These are phyloP conservation scores for Drosophila villosipedis DNA, from an alignment of 2,888 invertebrate species.

Conservation along the genomic window DNA sequence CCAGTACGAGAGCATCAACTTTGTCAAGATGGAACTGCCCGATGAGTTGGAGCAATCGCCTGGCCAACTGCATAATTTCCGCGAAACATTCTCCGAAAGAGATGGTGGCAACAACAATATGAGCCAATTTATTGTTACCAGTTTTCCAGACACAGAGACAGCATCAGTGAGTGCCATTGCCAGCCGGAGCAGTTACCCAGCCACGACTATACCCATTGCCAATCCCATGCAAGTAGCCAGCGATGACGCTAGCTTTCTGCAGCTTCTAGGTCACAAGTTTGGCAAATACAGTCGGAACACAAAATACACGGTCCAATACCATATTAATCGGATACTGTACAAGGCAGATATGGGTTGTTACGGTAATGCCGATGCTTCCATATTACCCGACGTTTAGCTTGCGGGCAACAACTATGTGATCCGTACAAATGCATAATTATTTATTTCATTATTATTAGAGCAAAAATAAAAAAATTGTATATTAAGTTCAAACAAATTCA, in stretches of 20 bases:
- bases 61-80: slow-evolving; percentile 6
- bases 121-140: slow-evolving; percentile 21
- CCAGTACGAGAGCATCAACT: slow-evolving; percentile 39
- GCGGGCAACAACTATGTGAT: background rate
- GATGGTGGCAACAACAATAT: slow-evolving; percentile 12
- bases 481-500: background rate
- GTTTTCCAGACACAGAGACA: slow-evolving; percentile 5
- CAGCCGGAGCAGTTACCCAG: background rate
- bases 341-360: slow-evolving; percentile 65
- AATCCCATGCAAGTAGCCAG: background rate
- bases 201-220: background rate
- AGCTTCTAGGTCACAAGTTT: slow-evolving; percentile 51
- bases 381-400: slow-evolving; percentile 18
- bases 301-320: slow-evolving; percentile 57
- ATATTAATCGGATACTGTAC: slow-evolving; percentile 60
- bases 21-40: slow-evolving; percentile 47
- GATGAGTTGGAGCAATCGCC: slow-evolving; percentile 25
- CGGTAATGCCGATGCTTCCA: slow-evolving; percentile 40
- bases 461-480: background rate
- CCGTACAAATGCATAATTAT: background rate
- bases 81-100: background rate
- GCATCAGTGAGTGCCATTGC: background rate
- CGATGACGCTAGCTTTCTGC: slow-evolving; percentile 54
- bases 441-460: background rate
- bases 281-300: slow-evolving; percentile 54